Evolutionary conservation across 2,888 invertebrate genomes (phyloP).

Genomic region (Euplexia lucipara): DNA sequence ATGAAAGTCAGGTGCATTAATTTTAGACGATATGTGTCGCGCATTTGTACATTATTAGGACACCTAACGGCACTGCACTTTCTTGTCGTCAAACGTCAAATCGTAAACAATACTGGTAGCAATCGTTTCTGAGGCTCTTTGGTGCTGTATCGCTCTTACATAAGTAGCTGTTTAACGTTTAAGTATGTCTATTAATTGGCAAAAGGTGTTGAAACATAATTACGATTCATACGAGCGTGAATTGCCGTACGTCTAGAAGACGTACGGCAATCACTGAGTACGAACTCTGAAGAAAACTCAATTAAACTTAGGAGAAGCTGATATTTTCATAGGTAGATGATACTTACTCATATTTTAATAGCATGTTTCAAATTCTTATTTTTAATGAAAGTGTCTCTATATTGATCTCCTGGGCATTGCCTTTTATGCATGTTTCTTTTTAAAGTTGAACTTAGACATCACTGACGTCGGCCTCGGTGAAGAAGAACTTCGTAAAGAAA

Average conservation of each 20-base stretch:
- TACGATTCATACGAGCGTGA: conserved; percentile 13
- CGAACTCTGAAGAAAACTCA: conserved; percentile 16
- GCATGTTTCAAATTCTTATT: neutral
- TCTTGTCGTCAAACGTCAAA: conserved; percentile 67
- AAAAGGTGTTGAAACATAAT: conserved; percentile 34
- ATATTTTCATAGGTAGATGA: neutral
- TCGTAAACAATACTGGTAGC: conserved; percentile 59
- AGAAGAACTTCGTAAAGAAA: too few species aligned
- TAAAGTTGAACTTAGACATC: too few species aligned
- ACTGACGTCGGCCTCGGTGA: too few species aligned
- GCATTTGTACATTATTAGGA: conserved; percentile 67
- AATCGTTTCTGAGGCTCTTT: conserved; percentile 10
- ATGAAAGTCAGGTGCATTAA: conserved; percentile 58
- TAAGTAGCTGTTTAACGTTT: conserved; percentile 16
- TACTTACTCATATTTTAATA: neutral
- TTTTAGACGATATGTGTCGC: conserved; percentile 61
- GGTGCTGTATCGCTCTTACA: conserved; percentile 11
- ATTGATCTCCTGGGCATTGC: too few species aligned
- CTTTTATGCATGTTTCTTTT: too few species aligned
- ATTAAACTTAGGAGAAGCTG: conserved; percentile 5
- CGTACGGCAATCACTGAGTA: conserved; percentile 24
- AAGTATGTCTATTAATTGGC: conserved; percentile 32
- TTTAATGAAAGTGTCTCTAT: too few species aligned
- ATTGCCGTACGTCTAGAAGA: conserved; percentile 44
- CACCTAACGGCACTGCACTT: conserved; percentile 81